Evolutionary conservation across 2,797 vertebrate genomes (phyloP).

Genomic region (Sebastiscus albofasciatus): DNA sequence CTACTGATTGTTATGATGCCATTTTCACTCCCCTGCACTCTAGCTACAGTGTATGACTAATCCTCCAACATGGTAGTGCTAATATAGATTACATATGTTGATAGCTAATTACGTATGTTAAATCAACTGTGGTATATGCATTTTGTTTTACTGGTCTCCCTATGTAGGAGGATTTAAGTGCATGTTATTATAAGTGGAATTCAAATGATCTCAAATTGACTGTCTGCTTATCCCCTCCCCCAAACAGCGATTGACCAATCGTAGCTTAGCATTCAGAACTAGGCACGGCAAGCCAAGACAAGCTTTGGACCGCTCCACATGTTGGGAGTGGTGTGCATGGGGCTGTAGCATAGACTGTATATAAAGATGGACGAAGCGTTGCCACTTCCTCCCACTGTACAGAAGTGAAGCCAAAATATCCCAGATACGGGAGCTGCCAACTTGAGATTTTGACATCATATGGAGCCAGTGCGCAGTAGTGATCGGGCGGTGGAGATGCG

Average conservation of each 20-base stretch:
- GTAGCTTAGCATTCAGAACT: not conserved
- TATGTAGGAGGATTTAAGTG: not conserved
- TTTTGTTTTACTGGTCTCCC: not conserved
- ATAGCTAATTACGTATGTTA: conserved; percentile 1
- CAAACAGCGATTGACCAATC: not conserved
- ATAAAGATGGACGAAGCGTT: accelerated
- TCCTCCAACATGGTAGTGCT: not conserved
- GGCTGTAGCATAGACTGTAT: not conserved
- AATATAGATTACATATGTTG: not conserved
- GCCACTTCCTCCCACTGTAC: too few relatives aligned
- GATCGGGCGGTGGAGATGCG: too few relatives aligned
- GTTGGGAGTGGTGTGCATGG: not conserved
- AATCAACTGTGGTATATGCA: not conserved
- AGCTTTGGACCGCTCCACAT: not conserved
- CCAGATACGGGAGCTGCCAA: too few relatives aligned
- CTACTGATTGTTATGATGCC: not conserved
- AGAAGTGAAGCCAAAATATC: too few relatives aligned
- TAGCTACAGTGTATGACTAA: not conserved
- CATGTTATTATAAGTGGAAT: not conserved
- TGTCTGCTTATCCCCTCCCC: not conserved
- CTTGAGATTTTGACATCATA: too few relatives aligned
- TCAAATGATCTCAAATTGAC: not conserved
- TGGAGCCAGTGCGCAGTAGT: too few relatives aligned
- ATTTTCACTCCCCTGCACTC: not conserved
- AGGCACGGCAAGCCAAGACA: not conserved